A percentile compares a stretch with the other conserved stretches of the same genome.
phyloP scores from a whole-genome alignment of 2,113 vertebrate species.

The Peromyscus maniculatus region DNA sequence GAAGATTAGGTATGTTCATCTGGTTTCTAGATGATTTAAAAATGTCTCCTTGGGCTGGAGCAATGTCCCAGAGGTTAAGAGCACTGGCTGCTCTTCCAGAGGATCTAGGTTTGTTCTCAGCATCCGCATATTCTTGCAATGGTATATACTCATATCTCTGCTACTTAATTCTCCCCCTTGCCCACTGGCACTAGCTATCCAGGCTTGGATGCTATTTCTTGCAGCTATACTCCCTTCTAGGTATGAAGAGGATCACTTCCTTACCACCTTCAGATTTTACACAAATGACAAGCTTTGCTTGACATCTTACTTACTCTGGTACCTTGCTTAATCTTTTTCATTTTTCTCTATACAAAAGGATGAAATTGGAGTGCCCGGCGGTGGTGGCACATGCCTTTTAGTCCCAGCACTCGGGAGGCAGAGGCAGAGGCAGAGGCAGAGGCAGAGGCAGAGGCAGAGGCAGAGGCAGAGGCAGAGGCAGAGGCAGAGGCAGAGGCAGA shows the following conservation, averaged over 20 bases:
- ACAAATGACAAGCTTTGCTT: conserved; percentile 46
- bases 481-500: too few relatives aligned
- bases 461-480: too few relatives aligned
- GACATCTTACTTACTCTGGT: neutral
- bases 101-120: neutral
- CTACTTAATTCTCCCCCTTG: neutral
- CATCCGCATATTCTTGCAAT: neutral
- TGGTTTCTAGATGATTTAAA: conserved; percentile 32
- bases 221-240: neutral
- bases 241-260: neutral
- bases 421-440: neutral
- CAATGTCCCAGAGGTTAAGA: neutral
- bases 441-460: too few relatives aligned
- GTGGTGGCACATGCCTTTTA: neutral
- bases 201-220: conserved; percentile 22
- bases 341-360: conserved; percentile 28
- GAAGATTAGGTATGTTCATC: neutral
- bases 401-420: neutral
- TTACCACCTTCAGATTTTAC: conserved; percentile 32
- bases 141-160: neutral
- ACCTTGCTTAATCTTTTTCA: conserved; percentile 9
- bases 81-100: neutral
- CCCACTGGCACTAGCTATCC: neutral
- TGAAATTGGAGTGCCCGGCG: neutral
- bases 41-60: conserved; percentile 31